Conservation (phyloP, 2,888 invertebrate genomes). For the Chloroclystis v-ata region DNA sequence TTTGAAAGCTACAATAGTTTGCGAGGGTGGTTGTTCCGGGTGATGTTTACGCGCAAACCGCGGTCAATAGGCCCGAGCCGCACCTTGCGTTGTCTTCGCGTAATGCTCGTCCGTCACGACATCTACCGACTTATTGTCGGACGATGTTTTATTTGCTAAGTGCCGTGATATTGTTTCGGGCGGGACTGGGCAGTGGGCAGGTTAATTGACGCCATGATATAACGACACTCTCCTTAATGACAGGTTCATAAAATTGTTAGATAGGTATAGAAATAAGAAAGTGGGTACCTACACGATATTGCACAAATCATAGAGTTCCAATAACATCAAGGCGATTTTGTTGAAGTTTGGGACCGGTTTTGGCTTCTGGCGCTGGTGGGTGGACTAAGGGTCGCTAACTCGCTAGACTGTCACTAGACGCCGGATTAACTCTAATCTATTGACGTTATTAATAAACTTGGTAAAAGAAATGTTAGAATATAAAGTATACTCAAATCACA, state of each 20-base stretch:
- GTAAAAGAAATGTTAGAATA: conserved; percentile 4
- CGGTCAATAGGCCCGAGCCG: conserved; percentile 72
- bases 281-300: conserved; percentile 16
- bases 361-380: conserved; percentile 3
- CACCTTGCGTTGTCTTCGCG: conserved; percentile 68
- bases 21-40: conserved; percentile 36
- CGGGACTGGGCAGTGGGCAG: conserved; percentile 40
- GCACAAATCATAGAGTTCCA: conserved; percentile 24
- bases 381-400: conserved; percentile 11
- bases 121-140: conserved; percentile 65
- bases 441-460: conserved; percentile 12
- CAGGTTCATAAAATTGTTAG: conserved; percentile 21
- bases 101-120: conserved; percentile 70
- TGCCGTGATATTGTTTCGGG: conserved; percentile 55
- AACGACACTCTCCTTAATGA: conserved; percentile 45
- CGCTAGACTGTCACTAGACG: conserved; percentile 25
- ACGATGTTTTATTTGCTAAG: conserved; percentile 71
- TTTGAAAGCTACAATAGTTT: conserved; percentile 32
- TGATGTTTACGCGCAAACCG: conserved; percentile 70
- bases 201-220: conserved; percentile 66
- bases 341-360: conserved; percentile 18
- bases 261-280: conserved; percentile 18
- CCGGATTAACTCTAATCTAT: conserved; percentile 10
- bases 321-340: conserved; percentile 19
- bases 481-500: no score